A percentile compares a stretch with the other conserved stretches of the same genome.
Conservation (phyloP, 2,113 vertebrate species). For the Falco punctatus region DNA sequence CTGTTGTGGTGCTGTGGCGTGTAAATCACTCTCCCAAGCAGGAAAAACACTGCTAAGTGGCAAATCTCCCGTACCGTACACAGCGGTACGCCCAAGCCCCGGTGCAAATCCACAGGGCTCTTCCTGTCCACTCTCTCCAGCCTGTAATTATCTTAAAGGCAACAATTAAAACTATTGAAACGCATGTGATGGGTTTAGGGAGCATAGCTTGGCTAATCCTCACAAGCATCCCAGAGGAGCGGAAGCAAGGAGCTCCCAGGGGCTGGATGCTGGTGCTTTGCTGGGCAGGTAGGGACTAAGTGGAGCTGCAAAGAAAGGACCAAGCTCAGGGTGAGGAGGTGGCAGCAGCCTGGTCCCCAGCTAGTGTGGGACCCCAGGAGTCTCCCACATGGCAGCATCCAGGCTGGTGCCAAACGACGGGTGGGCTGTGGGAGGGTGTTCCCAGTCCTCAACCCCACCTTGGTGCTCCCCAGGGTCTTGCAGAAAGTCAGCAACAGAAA, state of each 20-base stretch:
- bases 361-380: neutral
- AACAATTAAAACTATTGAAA: conserved; percentile 64
- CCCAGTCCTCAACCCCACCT: rapidly evolving
- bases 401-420: neutral
- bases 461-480: neutral
- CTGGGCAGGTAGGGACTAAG: neutral
- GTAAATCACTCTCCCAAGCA: neutral
- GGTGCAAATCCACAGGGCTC: conserved; percentile 36
- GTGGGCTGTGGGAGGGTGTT: neutral
- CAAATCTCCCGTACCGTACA: neutral
- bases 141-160: conserved; percentile 66
- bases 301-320: neutral
- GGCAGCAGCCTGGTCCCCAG: neutral
- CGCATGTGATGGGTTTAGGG: conserved; percentile 47
- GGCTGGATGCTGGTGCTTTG: neutral
- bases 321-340: neutral
- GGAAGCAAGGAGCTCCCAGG: neutral
- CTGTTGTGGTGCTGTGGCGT: neutral
- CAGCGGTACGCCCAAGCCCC: neutral
- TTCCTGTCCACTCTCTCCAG: neutral
- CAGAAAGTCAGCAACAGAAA: neutral
- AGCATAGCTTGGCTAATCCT: conserved; percentile 35
- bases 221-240: neutral
- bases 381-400: rapidly evolving
- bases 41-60: neutral